Evolutionary conservation across 2,888 invertebrate species (phyloP).

Genomic region (Gibbula magus): DNA sequence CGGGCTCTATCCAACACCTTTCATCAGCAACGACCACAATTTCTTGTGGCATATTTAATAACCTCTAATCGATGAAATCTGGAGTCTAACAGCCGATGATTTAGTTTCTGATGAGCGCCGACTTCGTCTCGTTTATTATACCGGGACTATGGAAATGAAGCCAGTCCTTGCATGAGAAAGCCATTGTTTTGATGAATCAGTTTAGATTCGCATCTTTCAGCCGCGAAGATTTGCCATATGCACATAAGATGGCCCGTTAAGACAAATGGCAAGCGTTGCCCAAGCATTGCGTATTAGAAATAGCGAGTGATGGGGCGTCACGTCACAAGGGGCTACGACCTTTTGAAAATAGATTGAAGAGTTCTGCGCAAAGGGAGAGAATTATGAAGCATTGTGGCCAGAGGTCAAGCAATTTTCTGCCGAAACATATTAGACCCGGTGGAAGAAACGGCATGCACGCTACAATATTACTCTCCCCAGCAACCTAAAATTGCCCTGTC

Average conservation of each 20-base stretch:
- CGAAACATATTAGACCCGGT: constrained; percentile 41
- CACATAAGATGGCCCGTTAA: background rate
- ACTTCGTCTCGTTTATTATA: background rate
- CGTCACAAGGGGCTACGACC: constrained; percentile 40
- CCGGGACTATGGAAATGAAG: background rate
- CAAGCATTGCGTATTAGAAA: background rate
- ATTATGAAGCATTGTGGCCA: constrained; percentile 42
- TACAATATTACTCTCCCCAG: constrained; percentile 39
- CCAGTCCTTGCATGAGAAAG: background rate
- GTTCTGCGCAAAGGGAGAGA: constrained; percentile 37
- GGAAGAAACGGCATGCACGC: constrained; percentile 33
- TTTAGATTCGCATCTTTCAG: constrained; percentile 1
- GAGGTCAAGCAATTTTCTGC: constrained; percentile 45
- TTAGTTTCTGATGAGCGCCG: background rate
- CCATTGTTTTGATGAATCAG: constrained; percentile 13
- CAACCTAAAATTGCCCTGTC: constrained; percentile 33
- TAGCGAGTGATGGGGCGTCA: constrained; percentile 25
- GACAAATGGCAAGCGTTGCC: background rate
- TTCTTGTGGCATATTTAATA: constrained; percentile 8
- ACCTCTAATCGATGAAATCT: constrained; percentile 2
- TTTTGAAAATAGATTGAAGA: constrained; percentile 38
- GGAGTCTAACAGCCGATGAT: constrained; percentile 2
- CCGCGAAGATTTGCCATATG: constrained; percentile 8
- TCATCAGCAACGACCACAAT: background rate
- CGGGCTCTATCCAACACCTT: background rate